These are phyloP conservation scores for Matsumurasca onukii DNA, from an alignment of 1,140 invertebrate genomes.

Conservation along the genomic window DNA sequence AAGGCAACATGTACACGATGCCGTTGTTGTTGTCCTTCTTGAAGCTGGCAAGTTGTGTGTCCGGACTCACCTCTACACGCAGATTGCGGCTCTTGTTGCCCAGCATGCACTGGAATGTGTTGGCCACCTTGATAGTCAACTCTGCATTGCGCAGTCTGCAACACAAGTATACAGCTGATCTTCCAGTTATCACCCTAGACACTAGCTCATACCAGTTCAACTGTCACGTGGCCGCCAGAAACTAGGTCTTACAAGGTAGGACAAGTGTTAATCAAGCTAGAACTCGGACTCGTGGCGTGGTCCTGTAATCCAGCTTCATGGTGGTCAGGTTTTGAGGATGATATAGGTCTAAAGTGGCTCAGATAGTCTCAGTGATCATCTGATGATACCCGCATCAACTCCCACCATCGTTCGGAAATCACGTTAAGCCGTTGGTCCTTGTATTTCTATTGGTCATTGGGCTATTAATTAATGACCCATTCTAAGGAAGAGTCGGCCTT, in stretches of 20 bases:
- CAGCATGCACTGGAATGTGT: slow-evolving; percentile 66
- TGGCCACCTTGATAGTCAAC: slow-evolving; percentile 63
- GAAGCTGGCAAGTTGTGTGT: slow-evolving; percentile 59
- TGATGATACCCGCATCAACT: too few species aligned
- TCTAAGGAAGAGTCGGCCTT: too few species aligned
- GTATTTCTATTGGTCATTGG: background rate
- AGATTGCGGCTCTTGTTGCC: slow-evolving; percentile 68
- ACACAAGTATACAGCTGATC: background rate
- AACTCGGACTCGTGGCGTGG: too few species aligned
- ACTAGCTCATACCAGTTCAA: too few species aligned
- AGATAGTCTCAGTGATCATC: too few species aligned
- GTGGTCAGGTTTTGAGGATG: too few species aligned
- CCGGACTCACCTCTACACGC: slow-evolving; percentile 59
- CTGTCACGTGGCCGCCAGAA: background rate
- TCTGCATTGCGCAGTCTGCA: slow-evolving; percentile 59
- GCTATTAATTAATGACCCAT: too few species aligned
- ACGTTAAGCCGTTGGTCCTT: too few species aligned
- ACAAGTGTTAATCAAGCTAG: background rate
- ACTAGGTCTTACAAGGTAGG: background rate
- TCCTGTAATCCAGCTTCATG: too few species aligned
- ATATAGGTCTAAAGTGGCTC: too few species aligned
- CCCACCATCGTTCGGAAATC: too few species aligned
- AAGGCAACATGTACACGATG: slow-evolving; percentile 56
- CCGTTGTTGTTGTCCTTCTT: slow-evolving; percentile 55
- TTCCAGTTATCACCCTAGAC: background rate